Evolutionary conservation across 2,797 vertebrate species (phyloP).

Genomic region (Pagetopsis macropterus): DNA sequence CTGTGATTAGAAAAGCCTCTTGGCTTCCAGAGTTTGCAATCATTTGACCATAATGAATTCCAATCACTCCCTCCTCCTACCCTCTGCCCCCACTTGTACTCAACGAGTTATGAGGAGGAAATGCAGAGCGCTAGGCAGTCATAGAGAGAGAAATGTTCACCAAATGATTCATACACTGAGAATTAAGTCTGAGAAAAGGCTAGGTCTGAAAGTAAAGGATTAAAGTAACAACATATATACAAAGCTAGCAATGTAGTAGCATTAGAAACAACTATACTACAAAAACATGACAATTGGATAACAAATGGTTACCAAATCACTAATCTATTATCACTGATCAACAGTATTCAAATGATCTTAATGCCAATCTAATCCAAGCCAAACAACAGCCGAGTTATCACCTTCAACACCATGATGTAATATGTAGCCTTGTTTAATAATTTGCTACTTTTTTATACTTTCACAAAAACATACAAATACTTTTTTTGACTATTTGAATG

Average conservation of each 20-base stretch:
- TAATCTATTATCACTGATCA: not conserved
- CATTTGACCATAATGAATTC: slow-evolving; percentile 88
- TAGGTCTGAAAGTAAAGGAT: slow-evolving; percentile 1
- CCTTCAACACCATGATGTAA: not conserved
- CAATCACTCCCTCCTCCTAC: slow-evolving; percentile 77
- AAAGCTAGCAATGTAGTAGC: not conserved
- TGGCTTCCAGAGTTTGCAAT: slow-evolving; percentile 84
- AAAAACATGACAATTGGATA: no score
- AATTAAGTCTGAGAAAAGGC: slow-evolving; percentile 31
- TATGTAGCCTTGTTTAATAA: not conserved
- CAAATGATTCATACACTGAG: slow-evolving; percentile 29
- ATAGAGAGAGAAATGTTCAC: slow-evolving; percentile 54
- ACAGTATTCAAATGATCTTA: not conserved
- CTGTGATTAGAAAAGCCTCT: slow-evolving; percentile 86
- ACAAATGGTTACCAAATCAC: no score
- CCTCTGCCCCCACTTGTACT: slow-evolving; percentile 78
- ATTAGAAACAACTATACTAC: not conserved
- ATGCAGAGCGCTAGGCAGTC: slow-evolving; percentile 47
- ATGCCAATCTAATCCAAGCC: not conserved
- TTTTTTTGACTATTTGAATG: no score
- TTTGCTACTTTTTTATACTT: not conserved
- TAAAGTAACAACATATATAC: not conserved
- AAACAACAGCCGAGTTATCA: not conserved
- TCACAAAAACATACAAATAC: no score
- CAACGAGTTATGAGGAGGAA: slow-evolving; percentile 72